Percentiles rank a stretch among this genome's conserved stretches.
Conservation (phyloP, 1,140 invertebrate species). For the Oppia nitens region DNA sequence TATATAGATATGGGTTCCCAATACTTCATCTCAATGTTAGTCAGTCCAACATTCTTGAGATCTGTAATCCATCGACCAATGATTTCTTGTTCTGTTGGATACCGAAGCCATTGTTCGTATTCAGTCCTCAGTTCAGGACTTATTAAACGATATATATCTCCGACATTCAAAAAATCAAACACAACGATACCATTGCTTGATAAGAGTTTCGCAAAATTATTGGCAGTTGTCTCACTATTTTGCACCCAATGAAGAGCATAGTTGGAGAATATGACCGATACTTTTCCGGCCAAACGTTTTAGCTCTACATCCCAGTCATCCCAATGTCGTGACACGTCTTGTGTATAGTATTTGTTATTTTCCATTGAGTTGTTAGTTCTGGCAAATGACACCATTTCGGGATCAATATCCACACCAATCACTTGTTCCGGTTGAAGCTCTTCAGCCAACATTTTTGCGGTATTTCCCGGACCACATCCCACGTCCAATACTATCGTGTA, state of each 20-base stretch:
- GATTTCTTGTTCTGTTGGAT: slow-evolving; percentile 4
- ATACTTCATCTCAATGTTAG: background rate
- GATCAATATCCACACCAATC: slow-evolving; percentile 5
- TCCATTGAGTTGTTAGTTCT: background rate
- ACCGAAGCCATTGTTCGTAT: background rate
- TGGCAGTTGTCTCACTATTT: background rate
- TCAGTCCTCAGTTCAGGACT: background rate
- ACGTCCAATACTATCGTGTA: slow-evolving; percentile 9
- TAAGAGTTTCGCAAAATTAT: slow-evolving; percentile 1
- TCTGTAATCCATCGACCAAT: background rate
- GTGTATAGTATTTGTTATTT: background rate
- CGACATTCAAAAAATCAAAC: slow-evolving; percentile 8
- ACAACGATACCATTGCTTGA: background rate
- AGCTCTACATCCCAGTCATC: slow-evolving; percentile 1
- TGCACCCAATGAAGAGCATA: slow-evolving; percentile 9
- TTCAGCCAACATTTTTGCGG: background rate
- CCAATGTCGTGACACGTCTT: slow-evolving; percentile 1
- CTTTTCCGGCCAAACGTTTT: background rate
- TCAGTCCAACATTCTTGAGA: background rate
- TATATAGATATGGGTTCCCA: background rate
- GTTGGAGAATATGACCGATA: slow-evolving; percentile 6
- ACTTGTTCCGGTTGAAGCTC: background rate
- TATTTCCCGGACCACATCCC: slow-evolving; percentile 16
- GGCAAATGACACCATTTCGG: slow-evolving; percentile 1
- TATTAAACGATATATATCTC: background rate